A percentile compares a stretch with the other conserved stretches of the same genome.
Conservation (phyloP, 1,140 invertebrate genomes). For the Pseudomyrmex flavicornis region DNA sequence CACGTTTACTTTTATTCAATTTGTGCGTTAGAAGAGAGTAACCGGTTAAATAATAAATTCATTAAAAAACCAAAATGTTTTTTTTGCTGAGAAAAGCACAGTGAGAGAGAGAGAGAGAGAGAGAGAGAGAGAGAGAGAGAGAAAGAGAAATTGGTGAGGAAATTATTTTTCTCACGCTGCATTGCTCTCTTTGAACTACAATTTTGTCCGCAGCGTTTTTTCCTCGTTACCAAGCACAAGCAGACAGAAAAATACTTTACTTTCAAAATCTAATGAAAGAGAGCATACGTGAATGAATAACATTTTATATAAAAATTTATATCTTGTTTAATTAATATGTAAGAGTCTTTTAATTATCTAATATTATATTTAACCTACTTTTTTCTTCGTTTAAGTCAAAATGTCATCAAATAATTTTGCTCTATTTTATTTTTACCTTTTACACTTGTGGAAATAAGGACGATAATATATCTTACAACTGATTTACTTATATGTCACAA, state of each 20-base stretch:
- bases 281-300: not conserved
- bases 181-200: slow-evolving; percentile 18
- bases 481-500: too few relatives aligned
- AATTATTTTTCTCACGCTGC: slow-evolving; percentile 10
- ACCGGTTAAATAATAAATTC: not conserved
- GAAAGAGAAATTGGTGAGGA: not conserved
- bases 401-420: not conserved
- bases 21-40: not conserved
- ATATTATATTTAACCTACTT: slow-evolving; percentile 1
- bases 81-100: too few relatives aligned
- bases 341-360: not conserved
- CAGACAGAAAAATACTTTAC: slow-evolving; percentile 19
- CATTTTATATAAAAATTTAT: not conserved
- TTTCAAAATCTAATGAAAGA: slow-evolving; percentile 30
- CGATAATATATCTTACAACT: too few relatives aligned
- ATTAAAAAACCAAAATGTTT: not conserved
- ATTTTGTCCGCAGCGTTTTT: slow-evolving; percentile 40
- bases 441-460: too few relatives aligned
- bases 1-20: slow-evolving; percentile 1
- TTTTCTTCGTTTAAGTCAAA: not conserved
- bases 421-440: too few relatives aligned
- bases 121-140: not conserved
- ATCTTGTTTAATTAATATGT: slow-evolving; percentile 8
- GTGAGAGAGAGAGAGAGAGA: not conserved
- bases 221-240: slow-evolving; percentile 15